Conservation (phyloP, 2,113 vertebrate genomes). For the Perccottus glenii region DNA sequence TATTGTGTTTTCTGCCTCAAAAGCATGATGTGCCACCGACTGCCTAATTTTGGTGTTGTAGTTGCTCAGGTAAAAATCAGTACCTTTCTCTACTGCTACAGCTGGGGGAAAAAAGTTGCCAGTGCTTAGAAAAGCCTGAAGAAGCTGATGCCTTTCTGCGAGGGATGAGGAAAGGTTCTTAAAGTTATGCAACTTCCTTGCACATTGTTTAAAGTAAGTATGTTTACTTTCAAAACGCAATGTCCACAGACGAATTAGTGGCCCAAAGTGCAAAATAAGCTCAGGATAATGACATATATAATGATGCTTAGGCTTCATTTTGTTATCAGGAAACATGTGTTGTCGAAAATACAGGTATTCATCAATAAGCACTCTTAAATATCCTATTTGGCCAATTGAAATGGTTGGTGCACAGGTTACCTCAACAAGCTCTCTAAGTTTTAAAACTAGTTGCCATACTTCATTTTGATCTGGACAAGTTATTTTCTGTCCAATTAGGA, state of each 20-base stretch:
- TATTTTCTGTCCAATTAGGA: constrained; percentile 7
- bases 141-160: constrained; percentile 8
- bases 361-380: constrained; percentile 11
- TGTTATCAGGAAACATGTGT: neutral
- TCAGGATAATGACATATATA: constrained; percentile 20
- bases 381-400: constrained; percentile 6
- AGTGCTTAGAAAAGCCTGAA: neutral
- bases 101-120: neutral
- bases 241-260: constrained; percentile 19
- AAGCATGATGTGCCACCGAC: too few relatives aligned
- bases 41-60: too few relatives aligned
- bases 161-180: neutral
- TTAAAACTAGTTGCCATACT: constrained; percentile 6
- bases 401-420: constrained; percentile 15
- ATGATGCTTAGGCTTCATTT: constrained; percentile 14
- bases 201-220: constrained; percentile 9
- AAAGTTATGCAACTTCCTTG: constrained; percentile 6
- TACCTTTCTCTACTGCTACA: neutral
- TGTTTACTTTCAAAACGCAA: constrained; percentile 15
- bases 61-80: too few relatives aligned
- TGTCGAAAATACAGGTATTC: neutral
- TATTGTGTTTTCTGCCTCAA: too few relatives aligned
- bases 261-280: constrained; percentile 19
- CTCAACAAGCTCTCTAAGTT: neutral
- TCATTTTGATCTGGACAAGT: neutral